phyloP scores from a whole-genome alignment of 2,888 invertebrate species.

The Hirtodrosophila trivittata region DNA sequence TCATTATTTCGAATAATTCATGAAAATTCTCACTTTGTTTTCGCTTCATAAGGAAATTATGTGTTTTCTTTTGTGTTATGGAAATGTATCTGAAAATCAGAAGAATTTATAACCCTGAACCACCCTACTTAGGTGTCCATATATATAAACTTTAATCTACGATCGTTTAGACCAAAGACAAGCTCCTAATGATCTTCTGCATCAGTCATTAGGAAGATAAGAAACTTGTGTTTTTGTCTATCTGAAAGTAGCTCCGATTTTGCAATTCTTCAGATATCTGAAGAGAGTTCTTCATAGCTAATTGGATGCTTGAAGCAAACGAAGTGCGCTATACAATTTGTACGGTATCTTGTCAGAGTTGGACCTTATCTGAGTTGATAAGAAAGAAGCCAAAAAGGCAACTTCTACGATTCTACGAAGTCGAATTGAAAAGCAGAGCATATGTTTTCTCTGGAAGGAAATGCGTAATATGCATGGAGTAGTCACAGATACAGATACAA shows the following conservation, averaged over 20 bases:
- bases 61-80: no score
- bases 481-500: conserved; percentile 25
- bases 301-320: conserved; percentile 10
- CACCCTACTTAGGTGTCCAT: no score
- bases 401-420: conserved; percentile 37
- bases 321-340: conserved; percentile 15
- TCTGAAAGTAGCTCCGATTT: conserved; percentile 2
- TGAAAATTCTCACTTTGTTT: no score
- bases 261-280: not conserved
- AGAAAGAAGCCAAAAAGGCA: conserved; percentile 22
- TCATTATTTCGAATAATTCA: not conserved
- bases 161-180: not conserved
- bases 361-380: conserved; percentile 49
- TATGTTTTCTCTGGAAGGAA: conserved; percentile 72
- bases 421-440: conserved; percentile 56
- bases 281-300: not conserved
- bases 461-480: conserved; percentile 46
- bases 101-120: no score
- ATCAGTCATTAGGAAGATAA: not conserved
- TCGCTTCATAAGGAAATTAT: no score
- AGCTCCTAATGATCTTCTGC: not conserved
- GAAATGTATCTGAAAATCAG: no score
- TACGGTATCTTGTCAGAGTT: conserved; percentile 21
- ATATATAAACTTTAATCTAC: no score
- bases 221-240: not conserved